Evolutionary conservation across 1,140 invertebrate genomes (phyloP), one percentile per base, ranked within the genome.

Genomic region (Zaprionus lachaisei): DNA sequence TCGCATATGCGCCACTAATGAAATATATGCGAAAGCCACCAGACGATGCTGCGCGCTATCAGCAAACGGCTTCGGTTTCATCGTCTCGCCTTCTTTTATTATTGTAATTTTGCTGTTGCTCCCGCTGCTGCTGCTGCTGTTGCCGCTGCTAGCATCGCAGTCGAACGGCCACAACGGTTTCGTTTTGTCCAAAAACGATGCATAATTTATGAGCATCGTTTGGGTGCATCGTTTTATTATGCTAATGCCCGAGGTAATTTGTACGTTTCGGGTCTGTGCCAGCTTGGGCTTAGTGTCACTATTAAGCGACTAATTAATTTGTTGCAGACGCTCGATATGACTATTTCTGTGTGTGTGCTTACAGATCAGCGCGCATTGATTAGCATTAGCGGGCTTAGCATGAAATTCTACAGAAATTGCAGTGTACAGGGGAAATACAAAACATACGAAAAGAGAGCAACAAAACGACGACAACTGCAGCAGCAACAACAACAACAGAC

Each of bases 291-390:
- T 90, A 90, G 85, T 90, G 85, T 90, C 85, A 90, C 89, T 85
- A 85, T 90, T 90, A 90, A 90, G 85, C 81, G 82, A 83, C 81
- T 87, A 90, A 90, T 90, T 90, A 87, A 90, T 90, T 90, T 90
- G 85, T 90, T 90, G 81, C 77, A 85, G 86, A 80, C 86, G 81
- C 81, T 77, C 54, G 22, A 68, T 80, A 80, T 80, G 80, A 71
- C 80, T 80, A 65, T 41, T 75, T 61, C 24, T 44, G 17, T 56
- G 41, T 28, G 57, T 34, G 37, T 14, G 22, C 54, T 28, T 34
- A 67, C 49, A 70, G 67, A 68, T 81, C 11, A 5, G 9, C 17
- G 24, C 4, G 20, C 81, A 85, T 85, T 81, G 81, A 87, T 89
- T 79, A 77, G 31, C 75, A 80, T 84, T 77, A 90, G 83, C 80